A percentile compares a stretch with the other conserved stretches of the same genome.
phyloP scores from a whole-genome alignment of 2,113 vertebrate species.

The Melanerpes aurifrons region DNA sequence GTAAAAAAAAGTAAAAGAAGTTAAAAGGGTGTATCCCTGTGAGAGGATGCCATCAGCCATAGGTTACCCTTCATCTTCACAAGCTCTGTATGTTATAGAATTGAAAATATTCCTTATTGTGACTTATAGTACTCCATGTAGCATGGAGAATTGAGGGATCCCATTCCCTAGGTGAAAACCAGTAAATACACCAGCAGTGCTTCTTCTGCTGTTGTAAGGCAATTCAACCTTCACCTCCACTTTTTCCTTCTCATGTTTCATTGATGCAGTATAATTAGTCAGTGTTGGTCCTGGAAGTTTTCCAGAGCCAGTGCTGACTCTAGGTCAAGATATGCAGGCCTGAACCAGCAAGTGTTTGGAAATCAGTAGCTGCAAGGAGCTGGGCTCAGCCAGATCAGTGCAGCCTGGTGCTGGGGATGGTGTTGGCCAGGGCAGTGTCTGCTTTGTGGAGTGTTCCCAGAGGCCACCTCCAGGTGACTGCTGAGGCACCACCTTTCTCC shows the following conservation, averaged over 20 bases:
- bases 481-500: not conserved
- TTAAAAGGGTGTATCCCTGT: not conserved
- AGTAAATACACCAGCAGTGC: not conserved
- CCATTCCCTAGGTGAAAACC: not conserved
- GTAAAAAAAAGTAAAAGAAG: not conserved
- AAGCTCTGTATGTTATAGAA: not conserved
- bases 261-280: not conserved
- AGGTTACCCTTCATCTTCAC: not conserved
- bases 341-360: not conserved
- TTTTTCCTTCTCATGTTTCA: not conserved
- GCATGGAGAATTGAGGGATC: not conserved
- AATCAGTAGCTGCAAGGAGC: not conserved
- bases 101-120: not conserved
- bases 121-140: not conserved
- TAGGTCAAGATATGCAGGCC: not conserved
- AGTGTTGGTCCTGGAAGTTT: not conserved
- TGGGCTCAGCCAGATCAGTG: not conserved
- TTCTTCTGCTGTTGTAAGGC: not conserved
- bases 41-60: not conserved
- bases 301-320: not conserved
- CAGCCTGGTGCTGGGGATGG: rapidly evolving
- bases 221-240: not conserved
- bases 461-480: not conserved
- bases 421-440: not conserved
- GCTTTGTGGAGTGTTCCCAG: not conserved